Conservation (phyloP, 2,113 vertebrate genomes). For the Leucopsar rothschildi region DNA sequence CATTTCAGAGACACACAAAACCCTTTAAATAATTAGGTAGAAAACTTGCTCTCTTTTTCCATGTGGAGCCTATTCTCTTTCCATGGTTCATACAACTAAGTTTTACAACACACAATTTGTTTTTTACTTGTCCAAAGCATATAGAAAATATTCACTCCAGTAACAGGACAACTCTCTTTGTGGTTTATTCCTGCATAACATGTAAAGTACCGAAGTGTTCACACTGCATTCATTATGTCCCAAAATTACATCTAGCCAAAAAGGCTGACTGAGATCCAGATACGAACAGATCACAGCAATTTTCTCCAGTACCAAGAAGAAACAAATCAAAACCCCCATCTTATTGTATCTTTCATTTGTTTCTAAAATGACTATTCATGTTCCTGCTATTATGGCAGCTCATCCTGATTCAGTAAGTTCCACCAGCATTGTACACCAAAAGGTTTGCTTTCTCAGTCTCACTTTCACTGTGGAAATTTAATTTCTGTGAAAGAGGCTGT, state of each 20-base stretch:
- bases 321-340: background rate
- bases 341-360: background rate
- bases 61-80: background rate
- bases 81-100: background rate
- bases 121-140: background rate
- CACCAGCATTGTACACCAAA: background rate
- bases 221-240: background rate
- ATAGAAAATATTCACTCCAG: background rate
- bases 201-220: background rate
- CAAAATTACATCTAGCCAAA: background rate
- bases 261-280: background rate
- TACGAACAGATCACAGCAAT: background rate
- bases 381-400: background rate
- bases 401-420: background rate
- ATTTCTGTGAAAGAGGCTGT: background rate
- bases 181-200: background rate
- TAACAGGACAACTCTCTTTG: background rate
- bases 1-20: background rate
- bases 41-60: background rate
- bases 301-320: background rate
- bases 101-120: background rate
- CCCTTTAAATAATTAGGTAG: background rate
- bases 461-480: background rate
- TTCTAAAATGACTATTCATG: background rate
- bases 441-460: background rate